Percentiles rank a stretch among this genome's conserved stretches.
Conservation (phyloP, 2,888 invertebrate species). For the Onthophagus sagittarius region DNA sequence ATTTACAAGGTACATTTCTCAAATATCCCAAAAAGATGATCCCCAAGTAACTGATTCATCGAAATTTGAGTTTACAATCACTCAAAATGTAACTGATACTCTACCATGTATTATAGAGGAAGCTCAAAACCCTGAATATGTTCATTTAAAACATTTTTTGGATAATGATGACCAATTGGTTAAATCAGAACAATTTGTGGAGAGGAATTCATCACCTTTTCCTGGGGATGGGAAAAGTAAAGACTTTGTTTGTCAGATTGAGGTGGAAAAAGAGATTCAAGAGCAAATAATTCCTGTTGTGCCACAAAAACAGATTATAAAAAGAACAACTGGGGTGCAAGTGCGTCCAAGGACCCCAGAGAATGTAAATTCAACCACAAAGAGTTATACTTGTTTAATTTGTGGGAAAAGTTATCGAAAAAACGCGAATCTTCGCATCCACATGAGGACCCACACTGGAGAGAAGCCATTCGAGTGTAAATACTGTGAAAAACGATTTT, state of each 20-base stretch:
- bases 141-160: conserved; percentile 44
- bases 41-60: conserved; percentile 29
- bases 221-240: conserved; percentile 29
- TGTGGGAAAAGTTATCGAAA: conserved; percentile 44
- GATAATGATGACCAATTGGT: conserved; percentile 41
- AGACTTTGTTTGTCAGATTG: conserved; percentile 15
- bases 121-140: conserved; percentile 40
- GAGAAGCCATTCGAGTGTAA: conserved; percentile 47
- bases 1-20: conserved; percentile 36
- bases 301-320: conserved; percentile 35
- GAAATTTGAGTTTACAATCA: conserved; percentile 38
- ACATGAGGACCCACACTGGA: conserved; percentile 46
- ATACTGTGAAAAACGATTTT: conserved; percentile 46
- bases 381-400: conserved; percentile 39
- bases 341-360: conserved; percentile 40
- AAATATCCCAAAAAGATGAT: conserved; percentile 31
- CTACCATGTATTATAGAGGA: conserved; percentile 37
- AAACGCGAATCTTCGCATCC: conserved; percentile 45
- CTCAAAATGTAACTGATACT: conserved; percentile 29
- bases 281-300: conserved; percentile 7
- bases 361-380: conserved; percentile 26
- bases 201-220: conserved; percentile 35
- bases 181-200: conserved; percentile 34
- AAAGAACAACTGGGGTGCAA: conserved; percentile 40
- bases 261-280: conserved; percentile 1